These are phyloP conservation scores for Beris morrisii DNA, from an alignment of 2,888 invertebrate genomes.

Conservation along the genomic window DNA sequence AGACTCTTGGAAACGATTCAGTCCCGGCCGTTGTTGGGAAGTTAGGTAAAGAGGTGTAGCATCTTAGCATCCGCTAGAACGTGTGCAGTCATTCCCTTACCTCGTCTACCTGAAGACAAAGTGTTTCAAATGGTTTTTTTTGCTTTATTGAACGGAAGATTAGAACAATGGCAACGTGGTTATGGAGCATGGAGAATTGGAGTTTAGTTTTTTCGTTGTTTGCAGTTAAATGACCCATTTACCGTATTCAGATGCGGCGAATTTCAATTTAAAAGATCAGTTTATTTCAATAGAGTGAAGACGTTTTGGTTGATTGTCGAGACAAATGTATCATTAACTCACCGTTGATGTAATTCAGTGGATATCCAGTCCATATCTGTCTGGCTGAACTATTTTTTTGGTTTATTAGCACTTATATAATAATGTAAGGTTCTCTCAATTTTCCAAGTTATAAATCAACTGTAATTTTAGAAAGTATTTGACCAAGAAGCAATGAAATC, in stretches of 20 bases:
- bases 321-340: no score
- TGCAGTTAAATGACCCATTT: constrained; percentile 29
- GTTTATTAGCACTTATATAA: no score
- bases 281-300: constrained; percentile 21
- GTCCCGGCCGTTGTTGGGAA: not conserved
- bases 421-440: no score
- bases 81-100: not conserved
- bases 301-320: not conserved
- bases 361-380: no score
- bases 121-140: not conserved
- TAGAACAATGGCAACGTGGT: constrained; percentile 22
- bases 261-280: constrained; percentile 8
- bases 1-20: not conserved
- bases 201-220: constrained; percentile 8
- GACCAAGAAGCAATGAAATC: no score
- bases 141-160: constrained; percentile 20
- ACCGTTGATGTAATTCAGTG: no score
- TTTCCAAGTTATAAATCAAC: no score
- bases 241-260: not conserved
- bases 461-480: no score
- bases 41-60: not conserved
- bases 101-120: constrained; percentile 11
- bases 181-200: constrained; percentile 19
- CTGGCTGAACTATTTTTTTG: no score
- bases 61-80: not conserved